Base-by-base conservation (phyloP, 2,797 vertebrate genomes). In the Melanitta fusca region DNA sequence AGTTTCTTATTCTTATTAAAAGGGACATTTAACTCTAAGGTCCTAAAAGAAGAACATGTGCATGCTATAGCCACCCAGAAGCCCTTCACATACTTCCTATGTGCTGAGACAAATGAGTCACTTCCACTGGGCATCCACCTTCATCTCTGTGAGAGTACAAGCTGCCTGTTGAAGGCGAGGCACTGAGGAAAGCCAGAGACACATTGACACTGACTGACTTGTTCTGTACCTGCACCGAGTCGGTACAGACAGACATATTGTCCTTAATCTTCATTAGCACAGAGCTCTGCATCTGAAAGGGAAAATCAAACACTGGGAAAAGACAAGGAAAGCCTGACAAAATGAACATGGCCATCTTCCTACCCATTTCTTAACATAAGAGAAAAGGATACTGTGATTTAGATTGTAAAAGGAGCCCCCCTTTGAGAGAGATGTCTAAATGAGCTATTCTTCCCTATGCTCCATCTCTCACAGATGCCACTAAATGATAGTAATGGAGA, bases 1-100 rank as follows among this genome's bases (percentile, higher is more conserved):
- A 93, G 75, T 85, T 39, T 69, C 91, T 93, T 38, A 74, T 88
- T 78, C 34, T 93, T 85, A 84, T 94, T 93, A 85, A 82, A 94
- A 83, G 53, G 66, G 69, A 41, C 4, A 2, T 94, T 95, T 92
- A 87, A 93, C 60, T 92, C 45, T 25, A 19, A 84, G 57, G 66
- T 91, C 39, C 51, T 90, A 11, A 54, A 95, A 85, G 74, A 80
- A 41, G 71, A 54, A 68, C 34, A 39, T 0, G 0, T 32, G 41
- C 39, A 17, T 10, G 0, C 43, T 38, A n/a, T 21, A 61, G 28
- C 38, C 62, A 47, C 57, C 47, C 8, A 16, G 58, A 49, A 93
- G 73, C 53, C 28, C 65, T 49, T 88, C 57, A 61, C 25, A 72
- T 34, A 69, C 16, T 41, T 94, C 71, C 71, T 79, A 13, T 75